Base-by-base conservation (phyloP, 2,888 invertebrate genomes). In the Neoitamus cyanurus region DNA sequence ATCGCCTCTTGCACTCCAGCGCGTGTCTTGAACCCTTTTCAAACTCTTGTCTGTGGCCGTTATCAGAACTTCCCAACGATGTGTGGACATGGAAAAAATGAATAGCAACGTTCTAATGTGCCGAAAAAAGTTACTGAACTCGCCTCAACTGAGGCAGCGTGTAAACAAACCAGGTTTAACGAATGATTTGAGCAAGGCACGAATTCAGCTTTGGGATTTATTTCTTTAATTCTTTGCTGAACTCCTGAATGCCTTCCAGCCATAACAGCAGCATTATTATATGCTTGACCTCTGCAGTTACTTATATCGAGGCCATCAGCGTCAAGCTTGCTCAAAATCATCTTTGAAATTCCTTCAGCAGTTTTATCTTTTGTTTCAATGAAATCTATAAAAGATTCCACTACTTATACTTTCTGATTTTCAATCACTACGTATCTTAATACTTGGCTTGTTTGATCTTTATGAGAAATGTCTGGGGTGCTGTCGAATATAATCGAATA, bases 31-130 rank as follows among this genome's bases (percentile, higher is more conserved):
- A 85, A 85, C 84, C 83, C 85, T 84, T 83, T 84, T 84, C 15
- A 83, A 84, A 84, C 83, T 84, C 84, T 84, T 85, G 75, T 84
- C 85, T 84, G 83, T 84, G 77, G 77, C 70, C 68, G 84, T 20
- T 77, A 85, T 84, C 78, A 84, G 78, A 85, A 78, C 78, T 77
- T 84, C 78, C 78, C 37, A 85, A 36, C 85, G 83, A 77, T 85
- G 70, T 84, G 84, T 85, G 83, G 83, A 86, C 84, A 48, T 84
- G 48, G 85, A 80, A 80, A 84, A 78, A 77, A 84, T 36, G 68
- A 75, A 69, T 83, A 84, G 30, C 70, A 84, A 36, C 46, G 42
- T 77, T 83, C 83, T 84, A 85, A 83, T 75, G 83, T 85, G 58
- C 83, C 83, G 31, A 78, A 84, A 68, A 85, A 85, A 36, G 78